Evolutionary conservation across 2,888 invertebrate genomes (phyloP), one percentile per base, ranked within the genome.

Genomic region (Machimus rusticus): DNA sequence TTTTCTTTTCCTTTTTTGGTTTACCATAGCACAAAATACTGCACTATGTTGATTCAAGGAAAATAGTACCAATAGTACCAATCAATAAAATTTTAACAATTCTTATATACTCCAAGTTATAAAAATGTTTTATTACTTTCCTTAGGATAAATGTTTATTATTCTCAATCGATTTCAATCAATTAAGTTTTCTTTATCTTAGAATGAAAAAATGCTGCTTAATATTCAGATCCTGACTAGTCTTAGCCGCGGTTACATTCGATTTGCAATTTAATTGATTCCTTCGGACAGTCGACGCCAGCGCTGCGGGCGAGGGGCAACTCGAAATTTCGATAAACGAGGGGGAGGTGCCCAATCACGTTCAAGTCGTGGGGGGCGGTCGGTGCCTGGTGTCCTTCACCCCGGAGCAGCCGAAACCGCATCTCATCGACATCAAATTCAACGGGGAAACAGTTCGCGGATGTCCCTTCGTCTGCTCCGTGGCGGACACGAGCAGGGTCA

Each of bases 261-360:
- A 66, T 12, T 66, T 12, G 28, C 23, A 9, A 66, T 8, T 23
- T 66, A 28, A 23, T 66, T 66, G 9, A 66, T 23, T 66, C 28
- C 66, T 66, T 57, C 37, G 94, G 94, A 90, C 93, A 98, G 99
- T 99, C 93, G 99, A 99, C 93, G 99, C 99, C 81, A 98, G 98
- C 91, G 97, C 98, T 91, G 99, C 99, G 85, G 99, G 99, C 66
- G 99, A 99, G 94, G 99, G 99, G 82, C 99, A 99, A 93, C 94
- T 99, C 91, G 99, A 99, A 94, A 99, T 99, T 91, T 99, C 99
- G 90, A 99, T 99, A 92, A 99, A 99, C 93, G 98, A 99, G 93
- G 99, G 99, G 90, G 98, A 99, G 94, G 98, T 99, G 89, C 99
- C 99, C 79, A 99, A 99, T 94, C 98, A 99, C 93, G 99, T 99